Evolutionary conservation across 2,113 vertebrate species (phyloP), one percentile per base, ranked within the genome.

Genomic region (Micromys minutus): DNA sequence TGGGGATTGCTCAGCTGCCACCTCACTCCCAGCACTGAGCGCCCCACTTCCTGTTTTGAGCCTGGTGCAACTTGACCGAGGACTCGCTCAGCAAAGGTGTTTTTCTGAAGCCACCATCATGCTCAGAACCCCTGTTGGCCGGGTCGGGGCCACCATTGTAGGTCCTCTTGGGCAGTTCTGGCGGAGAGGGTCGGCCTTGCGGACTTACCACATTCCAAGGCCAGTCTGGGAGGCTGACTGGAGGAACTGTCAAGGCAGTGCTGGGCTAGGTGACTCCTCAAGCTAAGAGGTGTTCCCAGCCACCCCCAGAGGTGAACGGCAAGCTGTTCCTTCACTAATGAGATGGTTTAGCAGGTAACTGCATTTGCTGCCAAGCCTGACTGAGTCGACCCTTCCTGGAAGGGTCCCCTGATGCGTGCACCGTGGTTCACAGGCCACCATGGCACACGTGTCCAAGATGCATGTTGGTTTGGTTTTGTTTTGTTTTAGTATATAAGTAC

Each of bases 171-270:
- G 80, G 63, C 34, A 71, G 52, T 72, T 76, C 34, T n/a, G 59
- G 52, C 55, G n/a, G n/a, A n/a, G n/a, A n/a, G n/a, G n/a, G n/a
- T n/a, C n/a, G n/a, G n/a, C 61, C 61, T 65, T 31, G 12, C 11
- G 63, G 63, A 34, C 63, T 31, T 67, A 0, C 0, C 11, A 15
- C 36, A 12, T 22, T 52, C 55, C n/a, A 90, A 87, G 3, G 65
- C 47, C 67, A 89, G 50, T 86, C 92, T 47, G 88, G 59, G 92
- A 94, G 92, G 81, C 91, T 81, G 63, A 86, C 76, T 90, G 93
- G 86, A 97, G 87, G 88, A 93, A 83, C 71, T 45, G 59, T 34
- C 84, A 22, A 17, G 84, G 31, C 63, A 47, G 16, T 5, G 19
- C 26, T 29, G 84, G 26, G 67, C 17, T 77, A n/a, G 55, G 42